A percentile compares a stretch with the other conserved stretches of the same genome.
Conservation (phyloP, 2,888 invertebrate species). For the Julus scandinavius region DNA sequence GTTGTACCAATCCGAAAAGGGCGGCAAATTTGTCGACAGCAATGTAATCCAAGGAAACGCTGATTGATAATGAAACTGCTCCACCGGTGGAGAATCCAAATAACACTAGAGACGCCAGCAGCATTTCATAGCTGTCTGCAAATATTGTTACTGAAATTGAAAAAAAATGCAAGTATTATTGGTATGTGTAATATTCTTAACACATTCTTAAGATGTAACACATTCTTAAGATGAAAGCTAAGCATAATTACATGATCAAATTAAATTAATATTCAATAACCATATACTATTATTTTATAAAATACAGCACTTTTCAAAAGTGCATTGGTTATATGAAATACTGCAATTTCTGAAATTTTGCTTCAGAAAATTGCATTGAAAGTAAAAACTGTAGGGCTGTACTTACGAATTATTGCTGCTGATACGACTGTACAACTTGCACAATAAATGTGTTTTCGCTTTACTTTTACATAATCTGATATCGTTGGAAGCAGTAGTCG, state of each 20-base stretch:
- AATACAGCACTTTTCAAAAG: too few species aligned
- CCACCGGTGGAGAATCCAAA: conserved; percentile 80
- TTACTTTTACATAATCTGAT: conserved; percentile 49
- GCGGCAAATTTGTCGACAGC: conserved; percentile 80
- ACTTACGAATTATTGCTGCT: conserved; percentile 50
- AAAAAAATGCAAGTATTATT: neutral
- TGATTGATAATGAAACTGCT: conserved; percentile 80
- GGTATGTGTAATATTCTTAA: too few species aligned
- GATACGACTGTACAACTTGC: conserved; percentile 71
- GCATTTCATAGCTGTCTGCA: conserved; percentile 73
- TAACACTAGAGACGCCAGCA: conserved; percentile 75
- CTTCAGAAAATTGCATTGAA: too few species aligned
- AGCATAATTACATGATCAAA: too few species aligned
- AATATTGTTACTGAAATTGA: conserved; percentile 69
- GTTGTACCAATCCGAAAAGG: conserved; percentile 78
- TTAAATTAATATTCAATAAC: too few species aligned
- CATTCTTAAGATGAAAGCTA: too few species aligned
- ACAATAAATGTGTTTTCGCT: conserved; percentile 55
- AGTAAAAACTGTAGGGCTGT: neutral
- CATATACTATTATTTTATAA: too few species aligned
- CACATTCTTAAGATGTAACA: too few species aligned
- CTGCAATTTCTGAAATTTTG: too few species aligned
- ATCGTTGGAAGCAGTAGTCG: conserved; percentile 47
- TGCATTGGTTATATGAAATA: too few species aligned
- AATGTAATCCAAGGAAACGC: conserved; percentile 78